Percentiles rank a stretch among this genome's conserved stretches.
Conservation (phyloP, 37 sponge, comb jelly and placozoan genomes). For the Geodia barretti region DNA sequence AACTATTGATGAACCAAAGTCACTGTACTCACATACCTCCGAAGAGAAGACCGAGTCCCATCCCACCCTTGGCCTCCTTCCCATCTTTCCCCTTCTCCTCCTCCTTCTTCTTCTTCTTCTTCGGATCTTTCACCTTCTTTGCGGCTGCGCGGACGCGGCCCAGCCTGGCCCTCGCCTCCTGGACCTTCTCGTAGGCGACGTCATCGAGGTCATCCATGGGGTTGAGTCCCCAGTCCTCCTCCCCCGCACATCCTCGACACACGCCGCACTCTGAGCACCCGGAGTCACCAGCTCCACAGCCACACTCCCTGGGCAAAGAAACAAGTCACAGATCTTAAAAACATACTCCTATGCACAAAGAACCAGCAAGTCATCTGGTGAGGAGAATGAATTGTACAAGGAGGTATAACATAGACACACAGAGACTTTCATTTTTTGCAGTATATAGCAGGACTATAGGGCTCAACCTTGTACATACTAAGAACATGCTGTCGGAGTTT, state of each 20-base stretch:
- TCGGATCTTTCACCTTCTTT: constrained; percentile 8
- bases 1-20: no score
- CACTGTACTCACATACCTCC: constrained; percentile 47
- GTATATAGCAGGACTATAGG: no score
- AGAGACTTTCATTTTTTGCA: constrained; percentile 5
- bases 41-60: constrained; percentile 68
- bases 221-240: constrained; percentile 62
- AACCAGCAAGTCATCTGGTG: no score
- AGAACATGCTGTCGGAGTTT: no score
- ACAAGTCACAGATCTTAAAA: neutral
- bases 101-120: constrained; percentile 33
- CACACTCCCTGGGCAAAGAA: constrained; percentile 74
- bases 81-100: constrained; percentile 36
- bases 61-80: constrained; percentile 23
- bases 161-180: neutral
- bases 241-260: constrained; percentile 86
- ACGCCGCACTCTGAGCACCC: constrained; percentile 92
- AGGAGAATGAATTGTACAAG: no score
- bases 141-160: constrained; percentile 2
- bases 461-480: no score
- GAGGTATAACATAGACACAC: constrained; percentile 20
- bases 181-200: constrained; percentile 44
- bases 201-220: constrained; percentile 9
- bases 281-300: constrained; percentile 93
- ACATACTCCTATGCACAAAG: neutral